Evolutionary conservation across 2,888 invertebrate species (phyloP).

Genomic region (Scrobipalpa costella): DNA sequence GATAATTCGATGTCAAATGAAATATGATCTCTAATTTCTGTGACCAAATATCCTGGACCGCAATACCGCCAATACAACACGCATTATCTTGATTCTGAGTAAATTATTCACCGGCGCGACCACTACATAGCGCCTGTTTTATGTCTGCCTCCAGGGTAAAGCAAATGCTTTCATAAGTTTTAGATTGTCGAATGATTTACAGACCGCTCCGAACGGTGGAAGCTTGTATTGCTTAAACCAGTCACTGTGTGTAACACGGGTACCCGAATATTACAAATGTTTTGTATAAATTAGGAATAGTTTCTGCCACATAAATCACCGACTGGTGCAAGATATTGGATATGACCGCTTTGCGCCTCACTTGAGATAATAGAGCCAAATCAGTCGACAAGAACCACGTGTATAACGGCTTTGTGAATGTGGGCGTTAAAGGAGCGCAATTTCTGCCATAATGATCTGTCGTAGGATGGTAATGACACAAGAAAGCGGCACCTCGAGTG

Average conservation of each 20-base stretch:
- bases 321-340: conserved; percentile 1
- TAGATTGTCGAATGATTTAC: conserved; percentile 24
- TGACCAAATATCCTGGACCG: conserved; percentile 67
- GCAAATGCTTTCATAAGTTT: conserved; percentile 28
- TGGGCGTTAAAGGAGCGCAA: conserved; percentile 29
- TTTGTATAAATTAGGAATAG: conserved; percentile 9
- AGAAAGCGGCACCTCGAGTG: conserved; percentile 26
- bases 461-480: conserved; percentile 30
- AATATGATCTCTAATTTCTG: conserved; percentile 2
- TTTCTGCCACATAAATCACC: conserved; percentile 6
- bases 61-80: conserved; percentile 63
- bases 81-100: conserved; percentile 68
- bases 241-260: conserved; percentile 18
- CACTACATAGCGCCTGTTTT: conserved; percentile 43
- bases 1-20: conserved; percentile 6
- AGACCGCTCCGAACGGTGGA: conserved; percentile 5
- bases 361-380: conserved; percentile 26
- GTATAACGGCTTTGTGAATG: conserved; percentile 25
- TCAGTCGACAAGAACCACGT: conserved; percentile 21
- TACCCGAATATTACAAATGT: conserved; percentile 16
- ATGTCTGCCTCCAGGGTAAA: conserved; percentile 26
- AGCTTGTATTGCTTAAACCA: conserved; percentile 10
- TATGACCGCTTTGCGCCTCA: conserved; percentile 12
- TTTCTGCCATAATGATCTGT: conserved; percentile 28
- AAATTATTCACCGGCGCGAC: conserved; percentile 49